Conservation (phyloP, 2,113 vertebrate genomes). For the Dolichallabes microphthalmus region DNA sequence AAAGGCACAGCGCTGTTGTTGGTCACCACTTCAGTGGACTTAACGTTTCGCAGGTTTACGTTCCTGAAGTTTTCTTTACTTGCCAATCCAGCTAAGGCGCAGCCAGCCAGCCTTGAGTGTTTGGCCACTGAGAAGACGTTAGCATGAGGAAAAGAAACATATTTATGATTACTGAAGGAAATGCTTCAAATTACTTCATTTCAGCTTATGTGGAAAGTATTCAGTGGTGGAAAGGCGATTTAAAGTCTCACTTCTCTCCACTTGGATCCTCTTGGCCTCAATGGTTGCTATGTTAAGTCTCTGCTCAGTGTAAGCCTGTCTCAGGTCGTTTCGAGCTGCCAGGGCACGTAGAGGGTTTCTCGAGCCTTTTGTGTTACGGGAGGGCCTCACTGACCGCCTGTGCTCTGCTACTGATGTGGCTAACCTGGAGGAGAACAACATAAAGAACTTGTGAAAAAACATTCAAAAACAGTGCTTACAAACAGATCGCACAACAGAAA, state of each 20-base stretch:
- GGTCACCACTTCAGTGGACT: slow-evolving; percentile 75
- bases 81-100: slow-evolving; percentile 75
- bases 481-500: too few species aligned
- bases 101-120: slow-evolving; percentile 76
- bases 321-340: slow-evolving; percentile 75
- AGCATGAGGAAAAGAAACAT: not conserved
- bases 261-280: slow-evolving; percentile 78
- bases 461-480: not conserved
- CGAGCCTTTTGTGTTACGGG: slow-evolving; percentile 71
- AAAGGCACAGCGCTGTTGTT: slow-evolving; percentile 77
- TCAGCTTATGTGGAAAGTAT: not conserved
- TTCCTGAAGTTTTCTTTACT: slow-evolving; percentile 81
- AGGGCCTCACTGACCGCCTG: slow-evolving; percentile 73
- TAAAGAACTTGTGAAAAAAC: not conserved
- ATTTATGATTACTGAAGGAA: not conserved
- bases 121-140: slow-evolving; percentile 71
- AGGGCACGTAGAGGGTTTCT: slow-evolving; percentile 77
- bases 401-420: slow-evolving; percentile 73
- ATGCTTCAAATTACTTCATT: not conserved
- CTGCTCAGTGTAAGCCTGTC: slow-evolving; percentile 77
- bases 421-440: slow-evolving; percentile 59
- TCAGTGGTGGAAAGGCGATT: not conserved
- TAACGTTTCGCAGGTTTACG: slow-evolving; percentile 73
- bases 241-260: slow-evolving; percentile 71
- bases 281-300: slow-evolving; percentile 74